Base-by-base conservation (phyloP, 1,140 invertebrate genomes). In the Pseudoatta argentina region DNA sequence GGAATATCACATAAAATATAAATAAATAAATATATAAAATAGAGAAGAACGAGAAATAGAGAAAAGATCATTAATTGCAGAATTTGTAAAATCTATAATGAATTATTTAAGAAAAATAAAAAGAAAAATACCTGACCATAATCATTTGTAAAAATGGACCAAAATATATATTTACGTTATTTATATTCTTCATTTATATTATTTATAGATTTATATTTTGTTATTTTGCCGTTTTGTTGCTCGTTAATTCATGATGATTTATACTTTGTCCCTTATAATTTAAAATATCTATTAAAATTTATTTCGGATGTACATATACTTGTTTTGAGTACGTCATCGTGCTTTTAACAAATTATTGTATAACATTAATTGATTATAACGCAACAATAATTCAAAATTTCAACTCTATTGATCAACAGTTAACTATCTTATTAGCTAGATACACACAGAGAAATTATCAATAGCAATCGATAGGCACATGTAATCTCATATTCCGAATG, bases 401-500 rank as follows among this genome's bases (percentile, higher is more conserved):
- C 61, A 3, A 24, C 14, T 51, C 14, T 3, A 85, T 27, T 61
- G 71, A 85, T 75, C 59, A 51, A 12, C 14, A 61, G n/a, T 12
- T 66, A 67, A n/a, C 39, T 73, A 61, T 24, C 75, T 88, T 88
- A 86, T 86, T 88, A 61, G 7, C 27, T 16, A 71, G 27, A 6
- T 57, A 27, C 14, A 27, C 14, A 63, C 27, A 69, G 51, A 53
- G 61, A 16, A 61, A 59, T 89, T 30, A 86, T 57, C 53, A 57
- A 66, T 44, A 14, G 30, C 72, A 77, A 86, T 89, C 85, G 77
- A 81, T 83, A 87, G n/a, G 8, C 34, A 24, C 1, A 6, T 18
- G 21, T 78, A 77, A 89, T 87, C 72, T 66, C 44, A 30, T 72
- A 89, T 55, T 73, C 77, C 55, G 57, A 89, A 83, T 51, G 66